These are phyloP conservation scores for Ophion obscuratus DNA, from an alignment of 2,888 invertebrate genomes.

Conservation along the genomic window DNA sequence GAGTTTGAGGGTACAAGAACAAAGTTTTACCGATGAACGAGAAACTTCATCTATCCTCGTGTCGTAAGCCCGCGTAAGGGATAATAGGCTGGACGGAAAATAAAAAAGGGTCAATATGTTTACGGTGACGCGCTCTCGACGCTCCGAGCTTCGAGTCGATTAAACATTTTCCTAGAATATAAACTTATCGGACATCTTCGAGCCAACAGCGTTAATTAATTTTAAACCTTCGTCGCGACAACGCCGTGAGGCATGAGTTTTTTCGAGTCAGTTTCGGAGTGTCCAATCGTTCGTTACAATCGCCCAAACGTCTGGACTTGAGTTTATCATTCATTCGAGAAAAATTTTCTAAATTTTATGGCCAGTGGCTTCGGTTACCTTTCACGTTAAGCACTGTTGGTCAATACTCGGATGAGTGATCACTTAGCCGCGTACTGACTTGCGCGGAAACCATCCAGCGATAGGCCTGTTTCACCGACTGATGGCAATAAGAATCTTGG, in stretches of 20 bases:
- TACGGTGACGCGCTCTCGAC: constrained; percentile 3
- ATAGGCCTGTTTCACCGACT: too few relatives aligned
- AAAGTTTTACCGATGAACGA: background rate
- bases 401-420: too few relatives aligned
- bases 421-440: too few relatives aligned
- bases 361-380: too few relatives aligned
- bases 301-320: too few relatives aligned
- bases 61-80: constrained; percentile 6
- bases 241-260: background rate
- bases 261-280: too few relatives aligned
- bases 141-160: background rate
- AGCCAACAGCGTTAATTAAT: background rate
- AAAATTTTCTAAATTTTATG: too few relatives aligned
- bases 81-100: background rate
- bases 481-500: too few relatives aligned
- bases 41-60: constrained; percentile 12
- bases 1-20: background rate
- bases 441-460: too few relatives aligned
- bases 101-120: constrained; percentile 17
- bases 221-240: background rate
- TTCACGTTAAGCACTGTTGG: too few relatives aligned
- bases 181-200: constrained; percentile 14
- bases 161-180: constrained; percentile 12
- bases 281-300: too few relatives aligned
- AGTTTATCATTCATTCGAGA: too few relatives aligned